These are phyloP conservation scores for Rhea americana DNA, from an alignment of 2,113 vertebrate species.

Conservation along the genomic window DNA sequence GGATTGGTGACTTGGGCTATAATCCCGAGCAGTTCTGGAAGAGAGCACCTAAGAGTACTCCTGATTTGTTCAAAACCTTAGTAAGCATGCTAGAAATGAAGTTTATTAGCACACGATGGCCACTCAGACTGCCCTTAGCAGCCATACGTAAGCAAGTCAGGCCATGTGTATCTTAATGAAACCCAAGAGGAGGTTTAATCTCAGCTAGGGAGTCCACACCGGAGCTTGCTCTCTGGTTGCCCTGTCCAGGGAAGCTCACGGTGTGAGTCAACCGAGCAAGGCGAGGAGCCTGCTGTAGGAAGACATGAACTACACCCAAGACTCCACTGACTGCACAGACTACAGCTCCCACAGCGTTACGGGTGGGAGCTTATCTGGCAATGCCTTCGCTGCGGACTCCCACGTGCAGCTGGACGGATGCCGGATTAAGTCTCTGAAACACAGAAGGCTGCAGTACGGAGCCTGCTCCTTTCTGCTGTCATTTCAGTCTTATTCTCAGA, in stretches of 20 bases:
- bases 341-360: not conserved
- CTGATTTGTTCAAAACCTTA: not conserved
- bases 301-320: not conserved
- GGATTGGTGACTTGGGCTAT: not conserved
- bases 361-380: not conserved
- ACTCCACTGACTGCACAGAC: not conserved
- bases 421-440: not conserved
- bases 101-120: not conserved
- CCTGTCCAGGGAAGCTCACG: not conserved
- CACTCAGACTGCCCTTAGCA: not conserved
- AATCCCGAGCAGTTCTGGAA: not conserved
- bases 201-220: not conserved
- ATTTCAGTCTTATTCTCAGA: not conserved
- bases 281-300: not conserved
- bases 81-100: not conserved
- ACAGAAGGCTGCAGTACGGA: not conserved
- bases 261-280: not conserved
- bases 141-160: not conserved
- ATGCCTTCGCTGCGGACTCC: not conserved
- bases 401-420: not conserved
- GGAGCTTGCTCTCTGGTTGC: not conserved
- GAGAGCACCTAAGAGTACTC: not conserved
- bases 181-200: not conserved
- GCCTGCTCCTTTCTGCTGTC: not conserved
- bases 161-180: not conserved